Conservation (phyloP, 2,888 invertebrate species). For the Alsophila aescularia region DNA sequence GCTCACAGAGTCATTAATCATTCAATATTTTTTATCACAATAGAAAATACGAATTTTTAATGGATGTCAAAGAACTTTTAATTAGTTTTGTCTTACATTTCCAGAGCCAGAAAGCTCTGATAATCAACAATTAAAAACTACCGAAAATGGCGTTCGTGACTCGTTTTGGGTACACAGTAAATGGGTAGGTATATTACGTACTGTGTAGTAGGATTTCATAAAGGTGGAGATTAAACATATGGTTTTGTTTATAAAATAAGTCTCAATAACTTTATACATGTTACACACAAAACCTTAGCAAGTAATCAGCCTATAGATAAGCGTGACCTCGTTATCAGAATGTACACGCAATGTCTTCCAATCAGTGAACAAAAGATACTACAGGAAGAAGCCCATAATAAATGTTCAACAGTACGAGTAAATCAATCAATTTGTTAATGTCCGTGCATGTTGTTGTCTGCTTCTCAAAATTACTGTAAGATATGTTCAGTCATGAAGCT, state of each 20-base stretch:
- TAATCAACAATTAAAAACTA: constrained; percentile 1
- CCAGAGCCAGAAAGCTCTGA: constrained; percentile 1
- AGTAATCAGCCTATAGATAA: constrained; percentile 56
- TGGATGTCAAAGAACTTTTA: constrained; percentile 17
- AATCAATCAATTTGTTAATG: constrained; percentile 29
- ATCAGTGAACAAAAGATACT: constrained; percentile 51
- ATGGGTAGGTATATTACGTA: too few species aligned
- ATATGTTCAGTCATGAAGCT: neutral
- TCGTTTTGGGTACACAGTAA: too few species aligned
- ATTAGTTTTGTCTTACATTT: constrained; percentile 9
- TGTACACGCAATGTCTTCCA: constrained; percentile 56
- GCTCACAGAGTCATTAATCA: too few species aligned
- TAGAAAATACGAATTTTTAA: constrained; percentile 5
- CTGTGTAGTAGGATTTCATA: too few species aligned
- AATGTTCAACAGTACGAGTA: constrained; percentile 31
- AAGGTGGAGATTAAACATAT: neutral
- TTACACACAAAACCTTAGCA: constrained; percentile 38
- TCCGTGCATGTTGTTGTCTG: constrained; percentile 8
- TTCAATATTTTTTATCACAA: neutral
- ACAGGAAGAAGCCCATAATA: constrained; percentile 42
- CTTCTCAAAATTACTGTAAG: constrained; percentile 5
- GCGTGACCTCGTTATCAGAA: constrained; percentile 67
- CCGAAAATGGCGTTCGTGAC: constrained; percentile 6
- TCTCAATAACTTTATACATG: constrained; percentile 16
- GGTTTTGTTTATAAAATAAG: constrained; percentile 8